These are phyloP conservation scores for Caenorhabditis becei DNA, from an alignment of 2,888 invertebrate genomes.

Conservation along the genomic window DNA sequence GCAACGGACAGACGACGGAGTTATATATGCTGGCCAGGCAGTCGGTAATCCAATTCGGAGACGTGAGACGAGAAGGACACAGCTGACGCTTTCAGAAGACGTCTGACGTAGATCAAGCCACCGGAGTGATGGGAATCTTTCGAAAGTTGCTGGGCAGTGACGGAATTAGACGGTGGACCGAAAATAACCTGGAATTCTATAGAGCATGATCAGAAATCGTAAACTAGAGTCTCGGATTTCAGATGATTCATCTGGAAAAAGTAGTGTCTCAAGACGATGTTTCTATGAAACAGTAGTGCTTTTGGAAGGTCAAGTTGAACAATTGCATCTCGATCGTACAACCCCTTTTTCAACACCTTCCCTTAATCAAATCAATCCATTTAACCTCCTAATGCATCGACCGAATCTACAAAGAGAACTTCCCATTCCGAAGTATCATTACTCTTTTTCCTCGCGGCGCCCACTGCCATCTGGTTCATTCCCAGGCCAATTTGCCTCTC, in stretches of 20 bases:
- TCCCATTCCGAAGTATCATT: too few relatives aligned
- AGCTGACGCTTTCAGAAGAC: not conserved
- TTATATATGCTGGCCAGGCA: not conserved
- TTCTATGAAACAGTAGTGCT: not conserved
- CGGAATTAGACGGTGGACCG: not conserved
- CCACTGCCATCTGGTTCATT: not conserved
- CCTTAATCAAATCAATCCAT: too few relatives aligned
- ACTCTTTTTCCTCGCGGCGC: not conserved
- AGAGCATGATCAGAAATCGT: too few relatives aligned
- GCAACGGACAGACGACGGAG: slow-evolving; percentile 3
- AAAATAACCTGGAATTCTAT: not conserved
- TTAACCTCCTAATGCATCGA: too few relatives aligned
- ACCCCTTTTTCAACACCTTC: not conserved
- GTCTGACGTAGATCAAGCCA: not conserved
- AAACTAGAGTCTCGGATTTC: too few relatives aligned
- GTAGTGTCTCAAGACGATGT: not conserved
- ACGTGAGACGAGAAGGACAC: not conserved
- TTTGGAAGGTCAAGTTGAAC: too few relatives aligned
- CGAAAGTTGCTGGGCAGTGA: not conserved
- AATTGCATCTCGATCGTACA: too few relatives aligned
- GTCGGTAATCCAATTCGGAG: slow-evolving; percentile 7
- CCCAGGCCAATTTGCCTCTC: slow-evolving; percentile 6
- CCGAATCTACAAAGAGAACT: too few relatives aligned
- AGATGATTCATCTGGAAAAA: too few relatives aligned
- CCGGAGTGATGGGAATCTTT: not conserved